These are phyloP conservation scores for Micoletzkya japonica DNA, from an alignment of 2,888 invertebrate species.

Conservation along the genomic window DNA sequence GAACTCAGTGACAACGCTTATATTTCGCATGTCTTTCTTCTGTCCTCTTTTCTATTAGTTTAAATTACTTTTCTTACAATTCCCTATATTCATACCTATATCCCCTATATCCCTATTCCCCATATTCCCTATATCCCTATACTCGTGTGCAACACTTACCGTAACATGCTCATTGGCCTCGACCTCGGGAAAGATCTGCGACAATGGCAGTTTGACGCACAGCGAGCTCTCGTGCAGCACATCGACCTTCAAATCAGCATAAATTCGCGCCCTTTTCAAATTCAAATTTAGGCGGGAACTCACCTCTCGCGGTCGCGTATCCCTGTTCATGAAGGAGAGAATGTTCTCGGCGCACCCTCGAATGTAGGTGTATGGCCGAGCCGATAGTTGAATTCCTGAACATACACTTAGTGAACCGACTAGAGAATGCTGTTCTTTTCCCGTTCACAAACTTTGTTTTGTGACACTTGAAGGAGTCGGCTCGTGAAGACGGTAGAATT, in stretches of 20 bases:
- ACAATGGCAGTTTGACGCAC: conserved; percentile 43
- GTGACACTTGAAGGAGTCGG: background rate
- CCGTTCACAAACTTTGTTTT: background rate
- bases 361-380: conserved; percentile 43
- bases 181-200: conserved; percentile 47
- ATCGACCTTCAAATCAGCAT: conserved; percentile 34
- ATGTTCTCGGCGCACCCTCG: conserved; percentile 49
- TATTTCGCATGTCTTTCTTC: too few relatives aligned
- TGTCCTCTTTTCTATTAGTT: too few relatives aligned
- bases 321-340: conserved; percentile 33
- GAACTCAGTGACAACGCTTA: too few relatives aligned
- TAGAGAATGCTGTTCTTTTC: too few relatives aligned
- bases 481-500: background rate
- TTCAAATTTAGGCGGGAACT: background rate
- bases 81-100: too few relatives aligned
- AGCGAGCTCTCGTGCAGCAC: conserved; percentile 42
- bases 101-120: too few relatives aligned
- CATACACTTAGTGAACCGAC: too few relatives aligned
- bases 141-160: too few relatives aligned
- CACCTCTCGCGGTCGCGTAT: conserved; percentile 33
- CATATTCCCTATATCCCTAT: too few relatives aligned
- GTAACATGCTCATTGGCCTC: conserved; percentile 43
- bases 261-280: background rate
- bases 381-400: conserved; percentile 41
- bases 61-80: too few relatives aligned